Conservation (phyloP, 2,888 invertebrate genomes). For the Panorpa germanica region DNA sequence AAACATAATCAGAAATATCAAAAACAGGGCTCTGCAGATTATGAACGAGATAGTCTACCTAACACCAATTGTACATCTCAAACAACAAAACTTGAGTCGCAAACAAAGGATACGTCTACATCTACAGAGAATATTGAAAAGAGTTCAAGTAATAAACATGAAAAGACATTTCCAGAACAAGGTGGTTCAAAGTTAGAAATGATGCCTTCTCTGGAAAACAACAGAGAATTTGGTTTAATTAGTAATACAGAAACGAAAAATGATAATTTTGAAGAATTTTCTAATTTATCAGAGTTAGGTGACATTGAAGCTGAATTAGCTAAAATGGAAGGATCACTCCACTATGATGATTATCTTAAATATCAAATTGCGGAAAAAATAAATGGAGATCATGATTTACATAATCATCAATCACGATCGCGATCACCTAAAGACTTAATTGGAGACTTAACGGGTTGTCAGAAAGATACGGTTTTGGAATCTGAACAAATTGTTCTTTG, state of each 20-base stretch:
- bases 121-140: conserved; percentile 10
- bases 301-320: conserved; percentile 52
- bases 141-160: conserved; percentile 5
- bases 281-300: conserved; percentile 33
- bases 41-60: conserved; percentile 16
- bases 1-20: conserved; percentile 17
- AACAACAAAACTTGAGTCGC: conserved; percentile 10
- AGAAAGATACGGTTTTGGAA: neutral
- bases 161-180: neutral
- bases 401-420: conserved; percentile 17
- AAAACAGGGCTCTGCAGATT: conserved; percentile 11
- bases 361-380: conserved; percentile 16
- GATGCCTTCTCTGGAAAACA: neutral
- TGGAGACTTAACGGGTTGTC: conserved; percentile 2
- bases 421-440: conserved; percentile 9
- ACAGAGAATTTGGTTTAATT: conserved; percentile 1
- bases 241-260: neutral
- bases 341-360: too few relatives aligned
- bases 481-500: conserved; percentile 16
- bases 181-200: neutral
- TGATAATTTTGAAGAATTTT: conserved; percentile 13
- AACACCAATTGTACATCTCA: conserved; percentile 11
- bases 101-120: conserved; percentile 12
- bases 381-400: conserved; percentile 23
- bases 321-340: conserved; percentile 39